Conservation (phyloP, 2,797 vertebrate species). For the Premnoplex brunnescens region DNA sequence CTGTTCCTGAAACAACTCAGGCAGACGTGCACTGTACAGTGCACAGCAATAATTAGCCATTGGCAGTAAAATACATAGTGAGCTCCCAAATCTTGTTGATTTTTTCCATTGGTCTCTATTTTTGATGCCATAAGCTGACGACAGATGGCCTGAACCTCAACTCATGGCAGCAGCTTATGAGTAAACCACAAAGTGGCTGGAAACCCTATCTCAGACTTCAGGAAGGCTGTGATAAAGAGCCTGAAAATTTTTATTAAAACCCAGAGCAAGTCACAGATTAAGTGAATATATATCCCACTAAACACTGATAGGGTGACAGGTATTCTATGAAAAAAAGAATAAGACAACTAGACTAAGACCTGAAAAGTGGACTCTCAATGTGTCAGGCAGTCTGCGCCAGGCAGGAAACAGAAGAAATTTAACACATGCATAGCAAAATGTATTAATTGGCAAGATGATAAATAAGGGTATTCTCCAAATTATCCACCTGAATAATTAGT, state of each 20-base stretch:
- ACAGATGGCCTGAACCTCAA: slow-evolving; percentile 9
- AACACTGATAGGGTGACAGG: neutral
- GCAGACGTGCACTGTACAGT: neutral
- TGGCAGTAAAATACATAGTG: neutral
- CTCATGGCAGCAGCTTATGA: neutral
- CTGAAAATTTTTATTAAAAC: neutral
- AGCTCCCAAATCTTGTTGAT: neutral
- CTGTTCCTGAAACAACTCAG: neutral
- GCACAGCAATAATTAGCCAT: neutral
- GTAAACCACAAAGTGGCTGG: neutral
- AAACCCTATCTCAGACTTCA: neutral
- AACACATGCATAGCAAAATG: neutral
- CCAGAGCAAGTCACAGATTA: neutral
- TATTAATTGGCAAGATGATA: neutral
- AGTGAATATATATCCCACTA: neutral
- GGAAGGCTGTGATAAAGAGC: neutral
- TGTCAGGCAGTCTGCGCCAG: neutral
- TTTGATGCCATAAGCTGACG: neutral
- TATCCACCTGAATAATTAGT: neutral
- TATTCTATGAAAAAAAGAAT: neutral
- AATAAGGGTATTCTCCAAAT: neutral
- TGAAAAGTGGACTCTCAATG: neutral
- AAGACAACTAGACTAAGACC: neutral
- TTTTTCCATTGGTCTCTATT: neutral
- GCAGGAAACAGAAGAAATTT: neutral